A percentile compares a stretch with the other conserved stretches of the same genome.
These are phyloP conservation scores for Atta colombica DNA, from an alignment of 1,140 invertebrate species.

Conservation along the genomic window DNA sequence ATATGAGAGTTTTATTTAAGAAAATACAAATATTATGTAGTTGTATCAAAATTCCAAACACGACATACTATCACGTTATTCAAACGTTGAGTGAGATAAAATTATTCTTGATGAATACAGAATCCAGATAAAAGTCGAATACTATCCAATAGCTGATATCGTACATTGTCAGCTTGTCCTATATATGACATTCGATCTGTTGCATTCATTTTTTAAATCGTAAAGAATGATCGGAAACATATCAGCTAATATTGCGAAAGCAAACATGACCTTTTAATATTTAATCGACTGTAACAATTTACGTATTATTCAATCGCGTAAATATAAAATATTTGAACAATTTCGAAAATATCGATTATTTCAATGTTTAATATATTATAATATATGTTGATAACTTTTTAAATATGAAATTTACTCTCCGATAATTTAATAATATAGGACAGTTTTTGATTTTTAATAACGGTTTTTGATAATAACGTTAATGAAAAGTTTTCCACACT, in stretches of 20 bases:
- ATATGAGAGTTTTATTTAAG: no score
- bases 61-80: background rate
- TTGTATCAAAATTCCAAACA: background rate
- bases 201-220: background rate
- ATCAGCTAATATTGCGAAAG: background rate
- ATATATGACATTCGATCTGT: background rate
- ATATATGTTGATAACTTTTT: no score
- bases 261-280: background rate
- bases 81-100: background rate
- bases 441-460: background rate
- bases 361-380: background rate
- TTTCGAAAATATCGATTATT: background rate
- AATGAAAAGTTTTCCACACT: slow-evolving; percentile 5
- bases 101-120: background rate
- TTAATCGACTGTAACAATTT: background rate
- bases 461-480: background rate
- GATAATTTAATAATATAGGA: slow-evolving; percentile 2
- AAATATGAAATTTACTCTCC: background rate
- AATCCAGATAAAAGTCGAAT: slow-evolving; percentile 11
- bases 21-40: background rate
- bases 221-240: background rate
- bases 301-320: background rate
- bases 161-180: background rate
- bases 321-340: background rate
- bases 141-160: background rate